Evolutionary conservation across 2,113 vertebrate species (phyloP).

Genomic region (Anolis carolinensis): DNA sequence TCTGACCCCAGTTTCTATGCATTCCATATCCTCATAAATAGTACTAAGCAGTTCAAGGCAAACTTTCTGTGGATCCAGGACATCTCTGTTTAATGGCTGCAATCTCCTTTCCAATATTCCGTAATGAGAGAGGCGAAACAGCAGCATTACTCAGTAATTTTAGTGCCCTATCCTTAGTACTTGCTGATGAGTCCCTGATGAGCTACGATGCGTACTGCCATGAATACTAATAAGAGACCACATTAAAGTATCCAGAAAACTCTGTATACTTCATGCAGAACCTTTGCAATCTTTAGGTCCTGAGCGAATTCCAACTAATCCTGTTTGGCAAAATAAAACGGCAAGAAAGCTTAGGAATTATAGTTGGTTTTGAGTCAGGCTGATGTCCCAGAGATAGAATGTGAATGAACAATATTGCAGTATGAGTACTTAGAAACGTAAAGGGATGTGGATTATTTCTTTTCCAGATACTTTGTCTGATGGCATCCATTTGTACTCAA

Average conservation of each 20-base stretch:
- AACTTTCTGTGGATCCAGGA: rapidly evolving
- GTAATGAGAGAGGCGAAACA: neutral
- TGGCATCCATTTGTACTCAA: neutral
- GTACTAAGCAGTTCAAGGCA: neutral
- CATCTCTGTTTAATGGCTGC: neutral
- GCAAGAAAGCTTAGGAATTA: neutral
- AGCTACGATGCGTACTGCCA: constrained; percentile 20
- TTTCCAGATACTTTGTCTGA: neutral
- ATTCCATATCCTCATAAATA: neutral
- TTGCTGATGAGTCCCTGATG: neutral
- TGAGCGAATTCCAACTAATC: constrained; percentile 21
- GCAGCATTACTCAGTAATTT: neutral
- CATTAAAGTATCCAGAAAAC: neutral
- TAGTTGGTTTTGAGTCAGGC: neutral
- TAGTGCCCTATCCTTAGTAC: neutral
- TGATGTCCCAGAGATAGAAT: neutral
- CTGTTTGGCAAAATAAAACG: constrained; percentile 19
- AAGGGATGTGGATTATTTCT: neutral
- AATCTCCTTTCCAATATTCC: neutral
- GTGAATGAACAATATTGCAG: neutral
- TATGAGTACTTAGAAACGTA: neutral
- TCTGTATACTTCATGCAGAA: neutral
- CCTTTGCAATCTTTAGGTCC: neutral
- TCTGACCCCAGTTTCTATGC: neutral
- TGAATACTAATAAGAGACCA: constrained; percentile 1